These are phyloP conservation scores for Bothrops jararaca DNA, from an alignment of 2,113 vertebrate species.

Conservation along the genomic window DNA sequence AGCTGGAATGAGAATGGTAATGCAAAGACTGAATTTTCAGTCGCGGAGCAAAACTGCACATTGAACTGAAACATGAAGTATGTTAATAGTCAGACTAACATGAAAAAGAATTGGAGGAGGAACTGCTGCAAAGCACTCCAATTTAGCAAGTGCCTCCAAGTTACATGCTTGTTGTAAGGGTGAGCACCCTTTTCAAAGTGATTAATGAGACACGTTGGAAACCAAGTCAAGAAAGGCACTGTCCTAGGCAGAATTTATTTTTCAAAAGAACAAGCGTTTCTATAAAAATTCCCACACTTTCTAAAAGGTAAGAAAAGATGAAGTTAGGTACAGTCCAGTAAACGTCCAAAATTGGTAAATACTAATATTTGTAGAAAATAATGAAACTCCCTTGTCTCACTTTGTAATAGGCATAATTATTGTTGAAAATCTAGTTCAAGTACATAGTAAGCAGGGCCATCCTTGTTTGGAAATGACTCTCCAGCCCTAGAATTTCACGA, in stretches of 20 bases:
- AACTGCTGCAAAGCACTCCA: constrained; percentile 2
- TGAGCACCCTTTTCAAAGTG: background rate
- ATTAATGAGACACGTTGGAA: background rate
- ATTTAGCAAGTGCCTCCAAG: constrained; percentile 13
- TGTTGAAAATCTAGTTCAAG: background rate
- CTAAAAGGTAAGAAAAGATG: background rate
- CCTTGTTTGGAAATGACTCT: background rate
- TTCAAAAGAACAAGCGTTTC: background rate
- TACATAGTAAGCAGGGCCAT: background rate
- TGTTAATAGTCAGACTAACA: background rate
- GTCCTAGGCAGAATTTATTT: background rate
- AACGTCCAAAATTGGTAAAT: background rate
- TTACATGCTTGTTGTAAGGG: constrained; percentile 10
- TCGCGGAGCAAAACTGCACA: background rate
- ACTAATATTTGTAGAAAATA: background rate
- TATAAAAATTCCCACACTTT: background rate
- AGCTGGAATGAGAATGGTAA: background rate
- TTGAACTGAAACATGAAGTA: background rate
- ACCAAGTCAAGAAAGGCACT: background rate
- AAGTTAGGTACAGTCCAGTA: background rate
- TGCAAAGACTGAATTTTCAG: background rate
- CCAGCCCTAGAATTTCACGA: background rate
- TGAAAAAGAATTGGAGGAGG: background rate
- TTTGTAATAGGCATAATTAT: background rate
- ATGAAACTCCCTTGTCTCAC: background rate